Conservation (phyloP, 2,113 vertebrate species). For the Myotis davidii region DNA sequence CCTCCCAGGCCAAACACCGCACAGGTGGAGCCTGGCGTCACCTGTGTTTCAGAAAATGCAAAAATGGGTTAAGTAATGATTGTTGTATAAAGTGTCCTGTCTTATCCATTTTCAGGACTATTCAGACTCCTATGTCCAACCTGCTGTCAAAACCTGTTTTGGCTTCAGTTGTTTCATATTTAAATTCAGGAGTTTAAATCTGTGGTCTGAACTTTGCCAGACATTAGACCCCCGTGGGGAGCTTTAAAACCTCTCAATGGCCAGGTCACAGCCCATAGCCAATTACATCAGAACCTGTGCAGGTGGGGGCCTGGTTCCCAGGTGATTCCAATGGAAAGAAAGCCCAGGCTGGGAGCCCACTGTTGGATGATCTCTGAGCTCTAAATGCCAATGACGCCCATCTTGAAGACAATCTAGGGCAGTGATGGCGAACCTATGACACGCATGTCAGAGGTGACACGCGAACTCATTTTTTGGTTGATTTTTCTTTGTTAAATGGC, state of each 20-base stretch:
- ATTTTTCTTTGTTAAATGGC: too few relatives aligned
- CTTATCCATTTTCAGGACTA: not conserved
- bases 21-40: constrained; percentile 90
- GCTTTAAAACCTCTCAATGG: not conserved
- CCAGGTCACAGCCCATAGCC: not conserved
- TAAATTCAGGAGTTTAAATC: not conserved
- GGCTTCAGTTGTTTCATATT: not conserved
- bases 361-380: not conserved
- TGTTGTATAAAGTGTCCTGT: not conserved
- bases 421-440: too few relatives aligned
- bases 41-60: constrained; percentile 81
- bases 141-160: not conserved
- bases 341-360: not conserved
- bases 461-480: too few relatives aligned
- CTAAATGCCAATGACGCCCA: not conserved
- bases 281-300: not conserved
- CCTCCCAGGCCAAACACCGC: constrained; percentile 92
- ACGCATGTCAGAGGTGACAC: too few relatives aligned
- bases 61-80: not conserved
- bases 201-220: not conserved
- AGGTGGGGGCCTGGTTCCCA: not conserved
- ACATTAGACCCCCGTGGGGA: not conserved
- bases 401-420: not conserved
- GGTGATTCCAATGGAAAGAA: not conserved
- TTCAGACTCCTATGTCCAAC: not conserved